These are phyloP conservation scores for Blennius ocellaris DNA, from an alignment of 2,113 vertebrate genomes.

Conservation along the genomic window DNA sequence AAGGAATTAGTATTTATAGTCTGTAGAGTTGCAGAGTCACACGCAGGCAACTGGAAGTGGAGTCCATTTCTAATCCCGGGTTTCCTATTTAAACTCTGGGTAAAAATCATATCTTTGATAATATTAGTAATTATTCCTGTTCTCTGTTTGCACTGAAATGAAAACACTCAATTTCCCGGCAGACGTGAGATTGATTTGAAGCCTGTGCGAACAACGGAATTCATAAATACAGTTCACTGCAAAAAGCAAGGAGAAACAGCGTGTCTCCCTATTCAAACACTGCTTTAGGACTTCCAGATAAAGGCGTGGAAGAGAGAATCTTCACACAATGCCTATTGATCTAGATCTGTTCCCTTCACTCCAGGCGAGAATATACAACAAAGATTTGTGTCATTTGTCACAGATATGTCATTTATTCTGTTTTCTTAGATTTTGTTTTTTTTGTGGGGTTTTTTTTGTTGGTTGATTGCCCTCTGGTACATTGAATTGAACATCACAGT, in stretches of 20 bases:
- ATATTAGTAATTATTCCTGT: not conserved
- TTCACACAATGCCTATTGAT: conserved; percentile 14
- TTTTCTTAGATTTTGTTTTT: not conserved
- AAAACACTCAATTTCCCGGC: not conserved
- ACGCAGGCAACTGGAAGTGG: not conserved
- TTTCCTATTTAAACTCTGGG: not conserved
- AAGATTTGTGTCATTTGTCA: conserved; percentile 24
- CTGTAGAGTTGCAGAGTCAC: not conserved
- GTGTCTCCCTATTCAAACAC: too few species aligned
- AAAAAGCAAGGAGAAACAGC: not conserved
- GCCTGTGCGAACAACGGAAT: not conserved
- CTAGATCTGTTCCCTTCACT: conserved; percentile 6
- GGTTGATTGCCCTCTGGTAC: conserved; percentile 1
- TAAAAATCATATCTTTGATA: not conserved
- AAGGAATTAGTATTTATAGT: conserved; percentile 12
- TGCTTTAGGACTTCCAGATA: conserved; percentile 1
- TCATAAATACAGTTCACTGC: not conserved
- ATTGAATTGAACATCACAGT: conserved; percentile 28
- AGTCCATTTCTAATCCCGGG: not conserved
- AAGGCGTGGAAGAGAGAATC: not conserved
- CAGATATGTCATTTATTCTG: not conserved
- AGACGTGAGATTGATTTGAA: not conserved
- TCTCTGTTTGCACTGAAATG: not conserved
- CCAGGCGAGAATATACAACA: conserved; percentile 5
- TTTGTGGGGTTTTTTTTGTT: conserved; percentile 6